Evolutionary conservation across 35 echinoderm and acorn worm genomes (phyloP), one percentile per base, ranked within the genome.

Genomic region (Ophioderma brevispina): DNA sequence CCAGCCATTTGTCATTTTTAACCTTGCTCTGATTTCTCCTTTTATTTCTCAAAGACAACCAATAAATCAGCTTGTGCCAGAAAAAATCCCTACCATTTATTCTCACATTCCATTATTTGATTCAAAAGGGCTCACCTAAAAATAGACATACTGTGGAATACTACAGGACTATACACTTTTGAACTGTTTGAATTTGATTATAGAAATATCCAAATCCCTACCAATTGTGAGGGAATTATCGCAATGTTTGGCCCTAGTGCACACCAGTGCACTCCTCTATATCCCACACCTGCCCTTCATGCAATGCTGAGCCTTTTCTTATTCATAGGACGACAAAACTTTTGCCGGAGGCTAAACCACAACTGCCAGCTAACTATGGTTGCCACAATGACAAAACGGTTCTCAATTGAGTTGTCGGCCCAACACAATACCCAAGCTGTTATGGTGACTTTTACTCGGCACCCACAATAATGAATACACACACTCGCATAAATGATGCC

Each of bases 231-330:
- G 4, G 59, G 59, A 70, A 70, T 70, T 70, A 70, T 13, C 2
- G 28, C 59, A 70, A 70, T 70, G 59, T 70, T 70, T 25, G 28
- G 59, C 10, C 59, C 28, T 70, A 25, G 17, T 70, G 59, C 59
- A 70, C 59, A 70, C 59, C 59, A 70, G 2, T 70, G 59, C 59
- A 18, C 59, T 70, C n/a, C n/a, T n/a, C n/a, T n/a, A n/a, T n/a
- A n/a, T n/a, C n/a, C n/a, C n/a, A 70, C 59, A 70, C 59, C 59
- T 70, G 59, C 10, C 59, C 59, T 70, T 70, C 59, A 70, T 70
- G 59, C 6, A 25, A 70, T 70, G 1, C 59, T 70, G 28, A 70
- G 1, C n/a, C 59, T 70, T 13, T 70, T 70, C 59, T 18, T 70
- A 70, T 70, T 70, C 59, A 70, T 70, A 70, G 10, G 23, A 70